phyloP scores from a whole-genome alignment of 2,113 vertebrate species.

The Bos javanicus region DNA sequence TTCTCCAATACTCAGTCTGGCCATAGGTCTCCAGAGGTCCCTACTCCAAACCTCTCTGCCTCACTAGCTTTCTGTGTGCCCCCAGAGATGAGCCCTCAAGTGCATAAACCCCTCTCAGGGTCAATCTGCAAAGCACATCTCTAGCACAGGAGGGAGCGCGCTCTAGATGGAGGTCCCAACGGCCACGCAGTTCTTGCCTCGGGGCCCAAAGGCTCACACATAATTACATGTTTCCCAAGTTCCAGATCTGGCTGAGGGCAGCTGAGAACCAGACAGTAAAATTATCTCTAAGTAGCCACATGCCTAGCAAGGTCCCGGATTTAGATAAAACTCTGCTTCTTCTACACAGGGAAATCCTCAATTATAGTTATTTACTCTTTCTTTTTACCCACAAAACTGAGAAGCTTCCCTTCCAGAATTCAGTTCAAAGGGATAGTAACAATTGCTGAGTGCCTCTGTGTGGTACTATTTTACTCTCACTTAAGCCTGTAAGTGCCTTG shows the following conservation, averaged over 20 bases:
- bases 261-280: not conserved
- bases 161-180: accelerated
- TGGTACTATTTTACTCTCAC: not conserved
- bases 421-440: not conserved
- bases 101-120: too few relatives aligned
- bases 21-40: not conserved
- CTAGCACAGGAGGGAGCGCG: too few relatives aligned
- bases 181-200: accelerated
- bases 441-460: not conserved
- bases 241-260: not conserved
- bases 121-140: not conserved
- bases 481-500: not conserved
- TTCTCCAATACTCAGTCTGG: not conserved
- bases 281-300: not conserved
- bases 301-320: not conserved
- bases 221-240: not conserved
- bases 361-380: not conserved
- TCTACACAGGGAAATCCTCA: not conserved
- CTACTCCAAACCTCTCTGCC: not conserved
- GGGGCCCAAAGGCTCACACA: not conserved
- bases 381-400: not conserved
- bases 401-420: not conserved
- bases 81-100: not conserved
- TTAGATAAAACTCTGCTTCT: not conserved
- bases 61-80: not conserved